Base-by-base conservation (phyloP, 2,113 vertebrate genomes). In the Synodontis membranacea region DNA sequence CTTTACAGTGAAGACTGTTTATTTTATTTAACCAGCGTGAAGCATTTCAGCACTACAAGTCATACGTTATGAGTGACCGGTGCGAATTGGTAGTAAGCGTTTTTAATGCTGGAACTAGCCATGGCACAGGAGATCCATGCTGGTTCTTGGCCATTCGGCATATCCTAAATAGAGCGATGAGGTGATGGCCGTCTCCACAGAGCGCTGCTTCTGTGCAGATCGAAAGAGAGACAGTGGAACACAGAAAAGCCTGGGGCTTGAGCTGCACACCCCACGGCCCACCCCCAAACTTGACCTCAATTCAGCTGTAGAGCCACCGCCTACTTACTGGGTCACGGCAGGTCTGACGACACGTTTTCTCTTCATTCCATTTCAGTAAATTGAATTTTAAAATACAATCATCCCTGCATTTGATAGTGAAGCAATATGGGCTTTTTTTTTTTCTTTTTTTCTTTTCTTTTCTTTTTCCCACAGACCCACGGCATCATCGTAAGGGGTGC, bases 341-440 rank as follows among this genome's bases (percentile, higher is more conserved):
- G 87, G 86, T 85, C 88, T 28, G 82, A 72, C 50, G 64, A 89
- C 88, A 89, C 64, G 80, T 89, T 89, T 88, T 89, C 88, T 86
- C 86, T 89, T 89, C 90, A 89, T 88, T 88, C 70, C 42, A 72
- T 85, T 86, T 82, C 86, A 86, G 86, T 86, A 89, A 90, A 90
- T 89, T 90, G 89, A 90, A 90, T 90, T 90, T 90, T 89, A 87
- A 89, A 90, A 89, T 90, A 89, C 84, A 89, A 87, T 90, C 89
- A 81, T 86, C 46, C 81, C 83, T 80, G 74, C 28, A 86, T 89
- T 86, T 88, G 89, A 89, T 84, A 86, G 80, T 82, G 88, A 90
- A 86, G 84, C 37, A 78, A 64, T 76, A 66, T 86, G 89, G 81
- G 60, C 5, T 52, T 68, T 79, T 86, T 87, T 89, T 81, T 85